Evolutionary conservation across 1,140 invertebrate species (phyloP).

Genomic region (Leptonema lineaticorne): DNA sequence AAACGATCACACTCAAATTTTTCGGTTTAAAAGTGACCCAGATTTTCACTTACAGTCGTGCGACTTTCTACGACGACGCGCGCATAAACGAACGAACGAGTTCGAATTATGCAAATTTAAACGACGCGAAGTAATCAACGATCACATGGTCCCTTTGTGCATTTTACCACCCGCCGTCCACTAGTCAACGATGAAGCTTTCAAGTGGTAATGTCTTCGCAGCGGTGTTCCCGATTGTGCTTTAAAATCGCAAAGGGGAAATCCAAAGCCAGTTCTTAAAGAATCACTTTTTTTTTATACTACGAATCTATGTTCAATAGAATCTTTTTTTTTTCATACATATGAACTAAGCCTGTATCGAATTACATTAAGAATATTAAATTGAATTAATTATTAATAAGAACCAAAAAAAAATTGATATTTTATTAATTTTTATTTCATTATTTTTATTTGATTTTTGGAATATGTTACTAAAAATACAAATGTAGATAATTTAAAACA

Average conservation of each 20-base stretch:
- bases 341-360: too few species aligned
- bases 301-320: too few species aligned
- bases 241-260: constrained; percentile 1
- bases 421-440: too few species aligned
- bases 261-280: too few species aligned
- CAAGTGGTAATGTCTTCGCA: constrained; percentile 31
- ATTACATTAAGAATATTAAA: too few species aligned
- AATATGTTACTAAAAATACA: not conserved
- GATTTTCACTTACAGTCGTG: not conserved
- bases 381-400: too few species aligned
- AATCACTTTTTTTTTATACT: too few species aligned
- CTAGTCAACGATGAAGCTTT: constrained; percentile 21
- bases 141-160: constrained; percentile 11
- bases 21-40: not conserved
- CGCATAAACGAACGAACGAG: not conserved
- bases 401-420: too few species aligned
- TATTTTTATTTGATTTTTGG: too few species aligned
- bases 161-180: constrained; percentile 13
- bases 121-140: constrained; percentile 1
- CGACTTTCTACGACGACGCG: constrained; percentile 3
- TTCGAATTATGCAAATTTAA: constrained; percentile 23
- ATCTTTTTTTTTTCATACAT: too few species aligned
- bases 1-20: too few species aligned
- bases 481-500: not conserved
- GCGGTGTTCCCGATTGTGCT: not conserved